Evolutionary conservation across 2,113 vertebrate genomes (phyloP).

Genomic region (Stictonetta naevosa): DNA sequence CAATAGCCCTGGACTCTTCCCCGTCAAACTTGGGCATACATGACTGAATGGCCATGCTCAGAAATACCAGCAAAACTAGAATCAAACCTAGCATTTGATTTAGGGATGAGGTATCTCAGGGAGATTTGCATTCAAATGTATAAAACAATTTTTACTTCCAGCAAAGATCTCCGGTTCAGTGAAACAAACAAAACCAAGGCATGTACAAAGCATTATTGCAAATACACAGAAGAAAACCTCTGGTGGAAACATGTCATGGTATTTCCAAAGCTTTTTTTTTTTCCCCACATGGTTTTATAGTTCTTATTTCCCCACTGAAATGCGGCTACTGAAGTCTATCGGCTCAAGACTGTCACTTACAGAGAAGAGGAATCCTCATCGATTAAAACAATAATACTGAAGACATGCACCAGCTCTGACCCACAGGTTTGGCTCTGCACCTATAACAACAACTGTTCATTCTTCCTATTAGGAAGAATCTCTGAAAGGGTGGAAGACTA

Average conservation of each 20-base stretch:
- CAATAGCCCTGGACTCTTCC: background rate
- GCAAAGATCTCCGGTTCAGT: background rate
- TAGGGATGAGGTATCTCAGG: background rate
- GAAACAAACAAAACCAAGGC: background rate
- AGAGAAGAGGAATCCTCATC: background rate
- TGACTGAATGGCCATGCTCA: background rate
- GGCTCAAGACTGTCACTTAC: background rate
- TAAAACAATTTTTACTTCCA: background rate
- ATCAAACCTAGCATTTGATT: background rate
- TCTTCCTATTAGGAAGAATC: too few species aligned
- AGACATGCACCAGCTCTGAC: background rate
- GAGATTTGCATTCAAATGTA: background rate
- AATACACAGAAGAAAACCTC: background rate
- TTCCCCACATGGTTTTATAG: background rate
- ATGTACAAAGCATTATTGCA: fast-evolving
- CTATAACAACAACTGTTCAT: background rate
- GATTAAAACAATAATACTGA: background rate
- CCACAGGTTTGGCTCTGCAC: background rate
- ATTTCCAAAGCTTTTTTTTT: background rate
- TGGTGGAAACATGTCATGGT: background rate
- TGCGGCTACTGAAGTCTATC: background rate
- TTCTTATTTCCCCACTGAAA: background rate
- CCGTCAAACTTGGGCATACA: fast-evolving
- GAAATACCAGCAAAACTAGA: background rate
- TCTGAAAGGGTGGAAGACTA: background rate